Base-by-base conservation (phyloP, 2,888 invertebrate genomes). In the Aphidoletes aphidimyza region DNA sequence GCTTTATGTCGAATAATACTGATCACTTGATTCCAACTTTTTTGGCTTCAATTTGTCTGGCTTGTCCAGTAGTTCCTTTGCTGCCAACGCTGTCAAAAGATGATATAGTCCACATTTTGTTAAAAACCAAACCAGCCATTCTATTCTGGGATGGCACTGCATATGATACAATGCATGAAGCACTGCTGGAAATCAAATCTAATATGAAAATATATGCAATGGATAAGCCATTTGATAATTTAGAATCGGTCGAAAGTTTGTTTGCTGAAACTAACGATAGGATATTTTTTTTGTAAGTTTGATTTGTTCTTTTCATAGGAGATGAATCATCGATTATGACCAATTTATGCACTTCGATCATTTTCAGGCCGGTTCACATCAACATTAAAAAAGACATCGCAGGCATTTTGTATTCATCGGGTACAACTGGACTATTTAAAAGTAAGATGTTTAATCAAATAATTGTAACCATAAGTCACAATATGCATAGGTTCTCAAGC, bases 211-310 rank as follows among this genome's bases (percentile, higher is more conserved):
- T 83, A 1, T 83, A 26, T 30, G 45, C 34, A 5, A 22, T 83
- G 14, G 47, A 26, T n/a, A 34, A 34, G 5, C 45, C n/a, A 42
- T 0, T 22, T 22, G 26, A 14, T 0, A 26, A 45, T 8, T 45
- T n/a, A 19, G 83, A 83, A 83, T 19, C 83, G 26, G 30, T 83
- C 8, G 83, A 83, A 45, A 42, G 19, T 45, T 19, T 83, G 26
- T 8, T 83, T 0, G 37, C 9, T 8, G 30, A 45, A 26, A 45
- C 22, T n/a, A n/a, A n/a, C n/a, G 45, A 85, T 17, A 47, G 59
- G 36, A 17, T 30, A 30, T 30, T 54, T 26, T 83, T 39, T 69
- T 45, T 37, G 84, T 84, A 84, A 78, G 84, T 85, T n/a, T n/a
- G n/a, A n/a, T n/a, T n/a, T n/a, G n/a, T n/a, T n/a, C n/a, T n/a